Base-by-base conservation (phyloP, 2,113 vertebrate species). In the Sinocyclocheilus rhinocerous region DNA sequence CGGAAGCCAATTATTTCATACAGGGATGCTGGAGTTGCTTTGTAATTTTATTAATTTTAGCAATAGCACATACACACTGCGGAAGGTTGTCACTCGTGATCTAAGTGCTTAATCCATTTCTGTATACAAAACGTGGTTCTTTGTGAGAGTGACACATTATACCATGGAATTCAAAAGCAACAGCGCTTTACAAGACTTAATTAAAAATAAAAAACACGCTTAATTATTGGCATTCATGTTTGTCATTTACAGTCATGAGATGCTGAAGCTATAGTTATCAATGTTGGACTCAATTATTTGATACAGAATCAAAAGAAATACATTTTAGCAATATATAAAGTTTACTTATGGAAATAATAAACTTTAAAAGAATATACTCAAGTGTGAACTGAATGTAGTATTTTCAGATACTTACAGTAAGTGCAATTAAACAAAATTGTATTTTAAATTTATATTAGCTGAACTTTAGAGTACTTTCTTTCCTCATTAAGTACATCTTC, bases 11-110 rank as follows among this genome's bases (percentile, higher is more conserved):
- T 26, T 29, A 16, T 15, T 29, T 67, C 6, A 67, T 67, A n/a
- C 3, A 24, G 22, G 22, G 22, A 24, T 11, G 24, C 26, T 67
- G 13, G 26, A 67, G 63, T 16, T 67, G 63, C 26, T 29, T 16
- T 67, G 63, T 67, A 33, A 67, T 67, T 73, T 22, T n/a, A 73
- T 22, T 36, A 42, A n/a, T 42, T 73, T 73, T 73, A 73, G 39
- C 8, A 20, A 2, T 73, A 73, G 39, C 16, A 36, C 18, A 18
- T 42, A 50, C 16, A 73, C 70, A 42, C 29, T 73, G 36, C 10
- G 42, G 39, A 42, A 42, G 20, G 70, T n/a, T 42, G 36, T 73
- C 36, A 42, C 70, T 73, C 18, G 29, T 69, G 33, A 6, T 70
- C 20, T 42, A 73, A 12, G 70, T 12, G 8, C 18, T 3, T 22